Evolutionary conservation across 1,140 invertebrate species (phyloP).

Genomic region (Cheumatopsyche charites): DNA sequence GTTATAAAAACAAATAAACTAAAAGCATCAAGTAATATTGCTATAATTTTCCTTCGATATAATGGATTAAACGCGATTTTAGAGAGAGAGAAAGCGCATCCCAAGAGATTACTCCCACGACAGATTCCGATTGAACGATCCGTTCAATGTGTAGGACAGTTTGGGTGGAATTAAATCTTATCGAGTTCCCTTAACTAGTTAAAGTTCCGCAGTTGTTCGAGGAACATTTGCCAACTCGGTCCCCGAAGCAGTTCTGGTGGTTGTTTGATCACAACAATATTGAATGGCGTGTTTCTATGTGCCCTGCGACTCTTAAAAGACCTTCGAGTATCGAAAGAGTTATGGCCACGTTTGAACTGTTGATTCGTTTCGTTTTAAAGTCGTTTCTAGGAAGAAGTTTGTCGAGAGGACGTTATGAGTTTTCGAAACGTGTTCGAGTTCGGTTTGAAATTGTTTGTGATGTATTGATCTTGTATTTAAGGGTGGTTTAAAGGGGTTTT

Average conservation of each 20-base stretch:
- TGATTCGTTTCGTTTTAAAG: neutral
- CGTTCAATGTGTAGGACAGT: no score
- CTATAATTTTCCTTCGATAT: no score
- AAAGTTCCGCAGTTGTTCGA: conserved; percentile 19
- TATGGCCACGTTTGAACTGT: neutral
- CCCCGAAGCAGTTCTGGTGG: neutral
- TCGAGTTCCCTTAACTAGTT: conserved; percentile 32
- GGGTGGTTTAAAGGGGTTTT: neutral
- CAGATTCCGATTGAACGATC: no score
- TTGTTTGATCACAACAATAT: conserved; percentile 37
- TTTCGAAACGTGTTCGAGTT: neutral
- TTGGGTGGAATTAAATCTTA: conserved; percentile 25
- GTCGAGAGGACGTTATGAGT: no score
- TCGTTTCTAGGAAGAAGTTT: neutral
- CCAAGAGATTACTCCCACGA: no score
- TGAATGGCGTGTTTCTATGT: conserved; percentile 25
- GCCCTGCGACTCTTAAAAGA: conserved; percentile 6
- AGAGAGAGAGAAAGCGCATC: no score
- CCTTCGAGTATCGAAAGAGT: neutral
- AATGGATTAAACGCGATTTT: no score
- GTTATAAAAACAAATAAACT: no score
- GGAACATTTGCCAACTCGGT: conserved; percentile 15
- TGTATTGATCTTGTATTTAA: neutral
- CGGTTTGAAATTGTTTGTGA: neutral
- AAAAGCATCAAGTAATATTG: no score